These are phyloP conservation scores for Drosophila fuyamai DNA, from an alignment of 1,140 invertebrate genomes.

Conservation along the genomic window DNA sequence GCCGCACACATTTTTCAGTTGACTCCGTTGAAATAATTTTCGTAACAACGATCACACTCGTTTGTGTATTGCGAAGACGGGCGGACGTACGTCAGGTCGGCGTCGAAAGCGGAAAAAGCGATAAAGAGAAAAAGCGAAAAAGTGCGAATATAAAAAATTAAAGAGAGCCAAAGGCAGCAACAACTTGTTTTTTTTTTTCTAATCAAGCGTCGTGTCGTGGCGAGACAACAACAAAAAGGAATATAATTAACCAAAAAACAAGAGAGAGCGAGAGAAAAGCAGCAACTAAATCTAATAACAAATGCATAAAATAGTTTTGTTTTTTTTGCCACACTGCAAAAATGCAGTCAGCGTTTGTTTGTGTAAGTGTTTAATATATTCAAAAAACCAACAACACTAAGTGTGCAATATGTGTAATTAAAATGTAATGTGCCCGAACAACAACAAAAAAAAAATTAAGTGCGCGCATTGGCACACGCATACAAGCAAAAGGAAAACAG, in stretches of 20 bases:
- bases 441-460: conserved; percentile 34
- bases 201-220: not conserved
- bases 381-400: not conserved
- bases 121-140: conserved; percentile 41
- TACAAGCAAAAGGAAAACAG: conserved; percentile 25
- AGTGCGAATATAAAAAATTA: conserved; percentile 1
- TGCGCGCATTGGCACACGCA: conserved; percentile 22
- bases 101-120: conserved; percentile 54
- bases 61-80: conserved; percentile 81
- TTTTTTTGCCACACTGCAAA: conserved; percentile 42
- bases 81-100: conserved; percentile 62
- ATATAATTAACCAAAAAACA: conserved; percentile 2
- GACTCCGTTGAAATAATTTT: conserved; percentile 84
- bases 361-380: conserved; percentile 39
- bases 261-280: not conserved
- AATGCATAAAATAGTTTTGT: conserved; percentile 41
- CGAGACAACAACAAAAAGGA: conserved; percentile 7
- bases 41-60: conserved; percentile 84
- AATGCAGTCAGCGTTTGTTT: conserved; percentile 46
- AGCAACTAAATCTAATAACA: conserved; percentile 32
- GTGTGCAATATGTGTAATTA: not conserved
- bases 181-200: conserved; percentile 26
- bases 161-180: conserved; percentile 1
- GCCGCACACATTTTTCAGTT: conserved; percentile 75
- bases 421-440: conserved; percentile 8